phyloP scores from a whole-genome alignment of 2,113 vertebrate species.

The Columba janthina region DNA sequence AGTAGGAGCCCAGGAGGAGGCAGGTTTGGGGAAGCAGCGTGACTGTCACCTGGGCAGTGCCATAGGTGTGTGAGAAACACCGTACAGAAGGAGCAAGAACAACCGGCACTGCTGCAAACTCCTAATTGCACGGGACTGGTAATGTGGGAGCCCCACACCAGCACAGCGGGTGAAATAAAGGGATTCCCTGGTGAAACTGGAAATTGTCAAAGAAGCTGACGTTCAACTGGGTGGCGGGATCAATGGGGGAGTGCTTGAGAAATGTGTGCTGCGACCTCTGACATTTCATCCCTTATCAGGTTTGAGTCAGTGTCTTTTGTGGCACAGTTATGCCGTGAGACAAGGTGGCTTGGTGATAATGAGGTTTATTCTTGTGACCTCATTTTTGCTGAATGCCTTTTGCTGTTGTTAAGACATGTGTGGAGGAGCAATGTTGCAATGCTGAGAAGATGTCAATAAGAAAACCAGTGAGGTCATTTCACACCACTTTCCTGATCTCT shows the following conservation, averaged over 20 bases:
- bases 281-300: background rate
- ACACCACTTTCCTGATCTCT: background rate
- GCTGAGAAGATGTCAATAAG: background rate
- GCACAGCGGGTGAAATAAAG: background rate
- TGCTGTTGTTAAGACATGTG: rapidly evolving
- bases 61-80: background rate
- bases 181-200: background rate
- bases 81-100: background rate
- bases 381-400: background rate
- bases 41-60: background rate
- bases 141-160: background rate
- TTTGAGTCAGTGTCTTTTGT: background rate
- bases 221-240: rapidly evolving
- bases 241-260: background rate
- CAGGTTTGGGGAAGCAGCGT: background rate
- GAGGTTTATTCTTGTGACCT: background rate
- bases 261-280: background rate
- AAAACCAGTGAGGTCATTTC: background rate
- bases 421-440: background rate
- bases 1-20: background rate
- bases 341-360: background rate
- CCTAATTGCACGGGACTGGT: rapidly evolving
- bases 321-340: background rate
- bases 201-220: background rate
- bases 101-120: background rate